Base-by-base conservation (phyloP, 2,888 invertebrate genomes). In the Epistrophella euchroma region DNA sequence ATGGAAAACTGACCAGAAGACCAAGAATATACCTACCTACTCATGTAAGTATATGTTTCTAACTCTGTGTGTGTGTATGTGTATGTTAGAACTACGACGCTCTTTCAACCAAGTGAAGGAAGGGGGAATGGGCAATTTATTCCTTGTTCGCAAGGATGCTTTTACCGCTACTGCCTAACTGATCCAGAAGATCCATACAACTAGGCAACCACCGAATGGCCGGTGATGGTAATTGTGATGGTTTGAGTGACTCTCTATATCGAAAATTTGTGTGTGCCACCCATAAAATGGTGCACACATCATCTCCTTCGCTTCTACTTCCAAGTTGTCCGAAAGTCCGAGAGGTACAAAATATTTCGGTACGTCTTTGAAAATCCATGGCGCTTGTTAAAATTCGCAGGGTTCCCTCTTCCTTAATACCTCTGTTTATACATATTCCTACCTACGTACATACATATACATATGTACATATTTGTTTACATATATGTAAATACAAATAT, bases 91-190 rank as follows among this genome's bases (percentile, higher is more conserved):
- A 74, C 47, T 74, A 50, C 22, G 3, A 52, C 40, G 56, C 56
- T 76, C 81, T 70, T 81, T 86, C 72, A 50, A 66, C 22, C 45
- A 47, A 62, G 47, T 11, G 35, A 52, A 37, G 17, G 47, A 56
- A 71, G 47, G 76, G 50, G 88, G 88, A 81, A 85, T 88, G 89
- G 85, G 87, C 87, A 88, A 88, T 89, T 89, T 89, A 88, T 88
- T 88, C 87, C 89, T 88, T 88, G 87, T 87, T 87, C 88, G 87
- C 87, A 85, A 85, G 88, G 86, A 86, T 78, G 56, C 82, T 78
- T 71, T 78, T 74, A 82, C 82, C 77, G 73, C 87, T 71, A 62
- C 77, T 74, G 77, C 88, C 83, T 85, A 88, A 88, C 88, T 88
- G 82, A 82, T 86, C 86, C 71, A 50, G 32, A 80, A 88, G 74